Percentiles rank a stretch among this genome's conserved stretches.
Conservation (phyloP, 2,113 vertebrate species). For the Pholis gunnellus region DNA sequence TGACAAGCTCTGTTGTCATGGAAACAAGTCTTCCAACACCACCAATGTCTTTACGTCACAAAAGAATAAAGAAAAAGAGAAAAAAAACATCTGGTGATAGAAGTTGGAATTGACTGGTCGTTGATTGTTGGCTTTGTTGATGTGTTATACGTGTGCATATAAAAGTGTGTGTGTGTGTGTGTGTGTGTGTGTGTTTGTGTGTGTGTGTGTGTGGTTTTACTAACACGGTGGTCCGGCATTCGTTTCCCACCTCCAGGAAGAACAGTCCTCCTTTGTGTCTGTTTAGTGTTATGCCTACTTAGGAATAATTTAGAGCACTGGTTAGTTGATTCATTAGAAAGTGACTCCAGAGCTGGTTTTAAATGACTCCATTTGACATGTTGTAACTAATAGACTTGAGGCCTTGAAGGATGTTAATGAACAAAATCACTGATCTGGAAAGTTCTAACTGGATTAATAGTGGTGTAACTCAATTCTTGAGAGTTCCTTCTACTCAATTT, state of each 20-base stretch:
- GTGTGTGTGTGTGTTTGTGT: background rate
- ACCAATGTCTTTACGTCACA: slow-evolving; percentile 46
- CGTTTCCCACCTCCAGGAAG: background rate
- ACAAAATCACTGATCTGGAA: slow-evolving; percentile 72
- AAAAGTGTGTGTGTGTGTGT: background rate
- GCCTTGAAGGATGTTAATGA: slow-evolving; percentile 76
- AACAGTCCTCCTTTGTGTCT: slow-evolving; percentile 13
- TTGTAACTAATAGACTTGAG: slow-evolving; percentile 70
- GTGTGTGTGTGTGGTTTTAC: background rate
- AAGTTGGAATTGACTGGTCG: background rate
- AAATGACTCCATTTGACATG: slow-evolving; percentile 73
- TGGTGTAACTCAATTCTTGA: slow-evolving; percentile 66
- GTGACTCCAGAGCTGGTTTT: slow-evolving; percentile 57
- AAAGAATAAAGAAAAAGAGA: slow-evolving; percentile 2
- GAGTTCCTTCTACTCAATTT: slow-evolving; percentile 71
- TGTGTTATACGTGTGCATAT: background rate
- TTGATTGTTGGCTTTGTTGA: background rate
- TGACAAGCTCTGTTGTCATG: slow-evolving; percentile 75
- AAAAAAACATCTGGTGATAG: background rate
- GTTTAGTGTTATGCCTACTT: slow-evolving; percentile 42
- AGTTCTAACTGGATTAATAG: slow-evolving; percentile 76
- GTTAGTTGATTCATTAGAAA: slow-evolving; percentile 69
- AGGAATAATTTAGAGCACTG: slow-evolving; percentile 59
- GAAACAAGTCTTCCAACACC: slow-evolving; percentile 72
- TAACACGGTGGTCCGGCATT: background rate